Evolutionary conservation across 2,888 invertebrate genomes (phyloP).

Genomic region (Myopa tessellatipennis): DNA sequence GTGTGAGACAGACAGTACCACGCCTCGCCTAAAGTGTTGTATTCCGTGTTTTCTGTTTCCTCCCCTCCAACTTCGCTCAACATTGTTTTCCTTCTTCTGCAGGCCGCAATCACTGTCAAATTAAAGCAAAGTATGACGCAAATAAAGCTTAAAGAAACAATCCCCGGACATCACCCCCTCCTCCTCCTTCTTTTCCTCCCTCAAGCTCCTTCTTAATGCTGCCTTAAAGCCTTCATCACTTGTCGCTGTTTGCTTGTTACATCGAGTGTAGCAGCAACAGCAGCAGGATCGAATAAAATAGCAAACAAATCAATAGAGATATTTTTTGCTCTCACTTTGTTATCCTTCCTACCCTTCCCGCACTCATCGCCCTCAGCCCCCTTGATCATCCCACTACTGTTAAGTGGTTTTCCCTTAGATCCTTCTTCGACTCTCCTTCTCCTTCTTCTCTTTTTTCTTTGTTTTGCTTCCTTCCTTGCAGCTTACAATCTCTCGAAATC

Average conservation of each 20-base stretch:
- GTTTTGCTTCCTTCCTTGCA: not conserved
- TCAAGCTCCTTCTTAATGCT: not conserved
- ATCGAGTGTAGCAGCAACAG: not conserved
- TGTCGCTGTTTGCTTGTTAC: conserved; percentile 16
- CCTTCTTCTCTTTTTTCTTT: conserved; percentile 2
- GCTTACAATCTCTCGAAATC: conserved; percentile 15
- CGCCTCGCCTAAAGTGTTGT: too few relatives aligned
- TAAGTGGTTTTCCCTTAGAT: conserved; percentile 9
- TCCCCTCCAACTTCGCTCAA: too few relatives aligned
- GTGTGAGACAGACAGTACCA: too few relatives aligned
- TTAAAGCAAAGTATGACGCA: conserved; percentile 29
- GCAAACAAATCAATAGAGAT: conserved; percentile 36
- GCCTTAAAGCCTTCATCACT: conserved; percentile 23
- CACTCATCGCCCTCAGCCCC: not conserved
- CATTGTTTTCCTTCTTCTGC: not conserved
- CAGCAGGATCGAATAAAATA: conserved; percentile 30
- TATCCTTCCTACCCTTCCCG: not conserved
- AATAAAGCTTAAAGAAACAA: conserved; percentile 11
- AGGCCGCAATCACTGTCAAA: conserved; percentile 36
- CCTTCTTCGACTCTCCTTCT: not conserved
- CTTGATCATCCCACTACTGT: not conserved
- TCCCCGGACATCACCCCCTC: not conserved
- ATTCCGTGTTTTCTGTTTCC: not conserved
- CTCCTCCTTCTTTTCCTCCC: not conserved
- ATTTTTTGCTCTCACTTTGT: not conserved